These are phyloP conservation scores for Apodemus speciosus DNA, from an alignment of 2,113 vertebrate species.

Conservation along the genomic window DNA sequence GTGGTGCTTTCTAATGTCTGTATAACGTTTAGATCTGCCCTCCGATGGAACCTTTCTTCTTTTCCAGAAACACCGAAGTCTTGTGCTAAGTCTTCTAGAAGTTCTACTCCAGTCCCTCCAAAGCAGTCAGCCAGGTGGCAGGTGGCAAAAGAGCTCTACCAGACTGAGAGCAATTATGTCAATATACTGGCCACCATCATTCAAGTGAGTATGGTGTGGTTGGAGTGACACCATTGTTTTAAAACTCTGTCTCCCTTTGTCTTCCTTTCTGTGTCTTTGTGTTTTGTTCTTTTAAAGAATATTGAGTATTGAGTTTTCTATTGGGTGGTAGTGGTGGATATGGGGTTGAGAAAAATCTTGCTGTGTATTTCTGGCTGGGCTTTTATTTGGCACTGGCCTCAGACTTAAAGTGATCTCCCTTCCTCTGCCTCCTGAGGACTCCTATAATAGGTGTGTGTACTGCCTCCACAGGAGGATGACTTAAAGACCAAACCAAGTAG, in stretches of 20 bases:
- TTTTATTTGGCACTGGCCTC: background rate
- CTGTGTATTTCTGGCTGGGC: background rate
- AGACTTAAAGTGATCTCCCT: no score
- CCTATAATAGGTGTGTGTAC: background rate
- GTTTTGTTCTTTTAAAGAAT: background rate
- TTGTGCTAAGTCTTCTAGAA: conserved; percentile 90
- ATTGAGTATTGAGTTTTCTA: background rate
- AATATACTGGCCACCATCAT: conserved; percentile 96
- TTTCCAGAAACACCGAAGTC: conserved; percentile 87
- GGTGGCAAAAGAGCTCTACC: conserved; percentile 98
- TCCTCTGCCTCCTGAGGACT: background rate
- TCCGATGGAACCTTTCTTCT: conserved; percentile 37
- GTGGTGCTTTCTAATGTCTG: background rate
- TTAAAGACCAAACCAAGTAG: background rate
- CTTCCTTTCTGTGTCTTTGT: background rate
- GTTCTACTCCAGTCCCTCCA: conserved; percentile 87
- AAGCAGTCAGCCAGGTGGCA: conserved; percentile 99
- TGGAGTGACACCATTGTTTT: conserved; percentile 22
- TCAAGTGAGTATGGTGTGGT: conserved; percentile 86
- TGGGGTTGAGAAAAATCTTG: background rate
- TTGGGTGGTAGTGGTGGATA: background rate
- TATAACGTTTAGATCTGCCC: conserved; percentile 9
- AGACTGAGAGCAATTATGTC: conserved; percentile 99
- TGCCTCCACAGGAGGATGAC: background rate
- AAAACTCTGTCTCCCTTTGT: background rate